Base-by-base conservation (phyloP, 2,113 vertebrate genomes). In the Podarcis muralis region DNA sequence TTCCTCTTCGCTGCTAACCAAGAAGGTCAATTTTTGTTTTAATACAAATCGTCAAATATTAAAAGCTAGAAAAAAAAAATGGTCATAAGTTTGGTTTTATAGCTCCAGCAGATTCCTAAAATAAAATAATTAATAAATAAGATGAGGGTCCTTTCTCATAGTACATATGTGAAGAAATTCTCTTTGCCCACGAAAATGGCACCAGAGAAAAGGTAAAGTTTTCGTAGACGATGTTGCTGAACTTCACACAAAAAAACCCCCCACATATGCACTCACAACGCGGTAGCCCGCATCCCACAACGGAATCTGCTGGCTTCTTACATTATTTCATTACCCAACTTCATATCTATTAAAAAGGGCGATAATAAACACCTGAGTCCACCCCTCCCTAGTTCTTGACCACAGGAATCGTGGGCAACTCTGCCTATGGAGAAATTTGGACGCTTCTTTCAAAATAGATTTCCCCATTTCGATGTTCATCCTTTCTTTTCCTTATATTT, bases 21-120 rank as follows among this genome's bases (percentile, higher is more conserved):
- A 96, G 95, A 96, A 96, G 96, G 96, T 96, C 97, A 97, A 97
- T 97, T 97, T 96, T 97, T 97, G 96, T 97, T 97, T 97, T 97
- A 97, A 97, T 95, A 97, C 95, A 97, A 97, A 96, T 94, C 87
- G 96, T 96, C 97, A 96, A 96, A 95, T 96, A 97, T 95, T 95
- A 97, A 97, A 96, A 96, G 96, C 94, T 92, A 89, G 93, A 12
- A 53, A 53, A 53, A 53, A 53, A 93, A 91, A 95, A 97, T 95
- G 59, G 94, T 95, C 95, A 95, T 92, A 96, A 97, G 89, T 95
- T 92, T 89, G 93, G 83, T 95, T 95, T 96, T 96, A 95, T 93
- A 93, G 94, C 95, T 95, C 90, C 88, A 40, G 89, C 78, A 86
- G 93, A 91, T 95, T 94, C 92, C 91, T 95, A 95, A 96, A 68